Conservation (phyloP, 2,113 vertebrate genomes). For the Calidris pygmaea region DNA sequence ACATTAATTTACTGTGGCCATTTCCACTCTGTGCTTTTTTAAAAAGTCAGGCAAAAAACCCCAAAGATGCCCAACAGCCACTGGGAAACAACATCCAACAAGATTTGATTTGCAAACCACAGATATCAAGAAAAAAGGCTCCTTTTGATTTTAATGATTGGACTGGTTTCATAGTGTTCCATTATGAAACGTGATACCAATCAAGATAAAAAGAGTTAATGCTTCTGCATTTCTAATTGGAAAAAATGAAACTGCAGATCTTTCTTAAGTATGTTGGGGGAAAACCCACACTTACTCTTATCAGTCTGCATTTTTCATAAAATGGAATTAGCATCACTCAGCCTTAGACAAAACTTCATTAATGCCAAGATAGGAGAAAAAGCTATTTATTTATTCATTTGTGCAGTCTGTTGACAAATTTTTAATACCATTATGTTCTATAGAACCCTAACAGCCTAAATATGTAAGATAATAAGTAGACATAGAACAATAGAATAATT, state of each 20-base stretch:
- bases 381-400: neutral
- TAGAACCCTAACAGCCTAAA: neutral
- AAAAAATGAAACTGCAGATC: neutral
- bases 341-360: neutral
- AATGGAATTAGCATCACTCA: neutral
- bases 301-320: neutral
- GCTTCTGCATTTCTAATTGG: neutral
- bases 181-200: neutral
- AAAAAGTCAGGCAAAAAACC: neutral
- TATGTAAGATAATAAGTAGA: neutral
- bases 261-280: neutral
- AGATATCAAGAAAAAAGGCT: neutral
- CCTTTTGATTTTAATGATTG: neutral
- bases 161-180: neutral
- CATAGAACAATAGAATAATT: neutral
- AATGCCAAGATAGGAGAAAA: neutral
- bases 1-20: neutral
- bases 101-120: neutral
- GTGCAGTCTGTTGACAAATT: neutral
- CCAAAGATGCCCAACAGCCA: neutral
- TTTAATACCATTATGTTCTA: neutral
- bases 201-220: neutral
- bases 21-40: neutral
- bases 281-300: neutral
- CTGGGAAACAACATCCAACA: neutral